phyloP scores from a whole-genome alignment of 2,113 vertebrate species.

The Nipponia nippon region DNA sequence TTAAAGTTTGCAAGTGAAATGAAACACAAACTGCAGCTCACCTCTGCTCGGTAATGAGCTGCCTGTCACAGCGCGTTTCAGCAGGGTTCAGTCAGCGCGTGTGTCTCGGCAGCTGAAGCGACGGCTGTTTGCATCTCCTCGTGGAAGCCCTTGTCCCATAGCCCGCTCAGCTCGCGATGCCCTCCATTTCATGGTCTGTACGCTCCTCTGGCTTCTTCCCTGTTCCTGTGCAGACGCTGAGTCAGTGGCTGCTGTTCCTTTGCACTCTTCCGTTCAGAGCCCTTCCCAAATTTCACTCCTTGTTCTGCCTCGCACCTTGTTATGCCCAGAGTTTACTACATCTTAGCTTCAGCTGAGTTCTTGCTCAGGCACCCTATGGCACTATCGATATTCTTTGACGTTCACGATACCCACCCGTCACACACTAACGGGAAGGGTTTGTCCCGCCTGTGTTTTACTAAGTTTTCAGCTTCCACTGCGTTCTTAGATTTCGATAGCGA shows the following conservation, averaged over 20 bases:
- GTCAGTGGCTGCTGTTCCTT: neutral
- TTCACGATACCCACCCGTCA: accelerated
- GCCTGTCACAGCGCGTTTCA: neutral
- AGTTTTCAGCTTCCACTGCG: neutral
- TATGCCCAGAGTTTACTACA: neutral
- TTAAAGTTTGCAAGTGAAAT: neutral
- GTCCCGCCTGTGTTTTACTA: neutral
- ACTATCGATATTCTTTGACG: neutral
- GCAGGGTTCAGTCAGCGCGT: accelerated
- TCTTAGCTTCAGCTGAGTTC: neutral
- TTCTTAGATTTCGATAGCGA: neutral
- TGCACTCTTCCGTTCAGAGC: neutral
- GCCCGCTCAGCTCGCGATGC: accelerated
- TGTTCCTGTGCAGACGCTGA: accelerated
- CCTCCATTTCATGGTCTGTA: accelerated
- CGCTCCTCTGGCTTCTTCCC: neutral
- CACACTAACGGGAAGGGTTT: neutral
- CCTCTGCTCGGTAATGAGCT: accelerated
- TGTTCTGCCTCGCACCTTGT: accelerated
- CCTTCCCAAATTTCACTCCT: neutral
- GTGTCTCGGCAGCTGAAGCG: neutral
- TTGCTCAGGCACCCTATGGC: neutral
- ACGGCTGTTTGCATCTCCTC: accelerated
- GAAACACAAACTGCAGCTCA: neutral
- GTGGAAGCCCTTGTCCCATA: accelerated